Base-by-base conservation (phyloP, 2,113 vertebrate genomes). In the Motacilla alba region DNA sequence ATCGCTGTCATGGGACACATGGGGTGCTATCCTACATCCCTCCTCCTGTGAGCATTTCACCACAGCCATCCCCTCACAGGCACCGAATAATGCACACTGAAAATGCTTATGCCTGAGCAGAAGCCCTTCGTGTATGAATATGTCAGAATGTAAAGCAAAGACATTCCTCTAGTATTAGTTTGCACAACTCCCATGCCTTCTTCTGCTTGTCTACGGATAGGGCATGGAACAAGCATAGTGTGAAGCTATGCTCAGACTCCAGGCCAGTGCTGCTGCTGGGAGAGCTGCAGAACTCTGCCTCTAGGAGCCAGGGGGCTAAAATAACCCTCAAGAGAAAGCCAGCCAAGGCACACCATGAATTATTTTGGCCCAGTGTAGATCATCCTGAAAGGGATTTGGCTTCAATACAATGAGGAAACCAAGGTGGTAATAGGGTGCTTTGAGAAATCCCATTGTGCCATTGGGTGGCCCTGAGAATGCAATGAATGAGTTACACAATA, bases 1-100 rank as follows among this genome's bases (percentile, higher is more conserved):
- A 0, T 55, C 14, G 1, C 30, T 67, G 46, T 50, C 2, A 0
- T 10, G 37, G 43, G 28, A 10, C 47, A 59, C 2, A 0, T 4
- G 49, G 37, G 35, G 10, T 33, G 50, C 7, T 44, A 30, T 4
- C 17, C 31, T 52, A 17, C n/a, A 79, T 26, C 39, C 13, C 19
- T 58, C 33, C 64, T 90, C 44, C 81, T n/a, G 20, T 19, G 9
- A 64, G 31, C 33, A 41, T 41, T 44, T 84, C 66, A 53, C n/a
- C 10, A 3, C 24, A 56, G 20, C 1, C 3, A 39, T 63, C 27
- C 18, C 23, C 44, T 64, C 46, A 69, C 2, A 8, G 79, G 22
- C 56, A 44, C 15, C 5, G 3, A 82, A 68, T n/a, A 52, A 73
- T 11, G 6, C 78, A 80, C 10, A 78, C 28, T 75, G 77, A 49